These are phyloP conservation scores for Atta cephalotes DNA, from an alignment of 1,140 invertebrate species.

Conservation along the genomic window DNA sequence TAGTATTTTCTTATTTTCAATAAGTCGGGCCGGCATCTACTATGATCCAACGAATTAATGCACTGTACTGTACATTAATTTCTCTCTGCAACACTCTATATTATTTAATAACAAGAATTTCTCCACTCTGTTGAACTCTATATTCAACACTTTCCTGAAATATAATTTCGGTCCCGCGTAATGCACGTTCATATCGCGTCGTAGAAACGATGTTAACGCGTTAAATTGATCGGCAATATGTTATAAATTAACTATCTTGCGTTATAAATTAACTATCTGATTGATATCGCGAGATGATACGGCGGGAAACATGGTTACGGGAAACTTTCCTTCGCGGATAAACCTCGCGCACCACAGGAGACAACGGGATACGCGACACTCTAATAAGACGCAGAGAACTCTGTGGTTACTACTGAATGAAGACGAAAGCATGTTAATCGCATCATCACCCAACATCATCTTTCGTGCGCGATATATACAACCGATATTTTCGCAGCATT, in stretches of 20 bases:
- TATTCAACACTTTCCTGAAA: slow-evolving; percentile 14
- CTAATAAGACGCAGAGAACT: slow-evolving; percentile 37
- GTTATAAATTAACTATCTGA: background rate
- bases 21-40: too few species aligned
- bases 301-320: slow-evolving; percentile 4
- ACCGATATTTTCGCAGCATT: slow-evolving; percentile 22
- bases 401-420: slow-evolving; percentile 28
- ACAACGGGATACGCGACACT: slow-evolving; percentile 40
- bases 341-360: slow-evolving; percentile 4
- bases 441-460: slow-evolving; percentile 24
- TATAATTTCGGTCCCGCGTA: slow-evolving; percentile 7
- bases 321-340: slow-evolving; percentile 48
- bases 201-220: background rate
- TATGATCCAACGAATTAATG: too few species aligned
- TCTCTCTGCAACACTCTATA: background rate
- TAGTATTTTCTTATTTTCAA: too few species aligned
- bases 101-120: slow-evolving; percentile 28
- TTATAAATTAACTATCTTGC: slow-evolving; percentile 44
- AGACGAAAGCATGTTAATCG: slow-evolving; percentile 56
- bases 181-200: background rate
- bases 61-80: background rate
- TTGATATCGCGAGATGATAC: slow-evolving; percentile 24
- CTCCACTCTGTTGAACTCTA: background rate
- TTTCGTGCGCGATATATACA: background rate
- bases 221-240: slow-evolving; percentile 24